Conservation (phyloP, 2,888 invertebrate species). For the Andrena flavipes region DNA sequence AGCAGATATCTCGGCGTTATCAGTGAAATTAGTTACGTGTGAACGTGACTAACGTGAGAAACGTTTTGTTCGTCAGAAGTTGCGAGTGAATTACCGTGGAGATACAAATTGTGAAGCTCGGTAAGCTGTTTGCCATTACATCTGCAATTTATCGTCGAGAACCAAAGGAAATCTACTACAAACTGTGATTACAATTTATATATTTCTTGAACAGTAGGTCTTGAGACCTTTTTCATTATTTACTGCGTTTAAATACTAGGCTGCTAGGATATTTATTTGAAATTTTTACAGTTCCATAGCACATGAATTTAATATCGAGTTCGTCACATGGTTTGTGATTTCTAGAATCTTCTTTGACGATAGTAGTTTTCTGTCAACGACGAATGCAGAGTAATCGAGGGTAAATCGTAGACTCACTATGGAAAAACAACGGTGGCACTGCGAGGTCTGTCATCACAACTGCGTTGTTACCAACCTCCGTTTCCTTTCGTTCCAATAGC, state of each 20-base stretch:
- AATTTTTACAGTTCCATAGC: too few species aligned
- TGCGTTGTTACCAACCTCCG: constrained; percentile 69
- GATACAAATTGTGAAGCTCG: neutral
- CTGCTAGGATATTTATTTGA: too few species aligned
- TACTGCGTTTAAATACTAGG: too few species aligned
- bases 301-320: too few species aligned
- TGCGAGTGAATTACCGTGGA: neutral
- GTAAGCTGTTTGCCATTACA: neutral
- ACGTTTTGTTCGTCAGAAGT: neutral
- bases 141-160: neutral
- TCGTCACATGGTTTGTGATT: too few species aligned
- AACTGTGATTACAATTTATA: too few species aligned
- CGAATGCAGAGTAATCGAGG: neutral
- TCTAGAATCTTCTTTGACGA: neutral
- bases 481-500: constrained; percentile 13
- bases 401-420: constrained; percentile 2
- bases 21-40: neutral
- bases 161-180: neutral
- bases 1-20: neutral
- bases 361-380: neutral
- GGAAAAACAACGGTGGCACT: constrained; percentile 45
- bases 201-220: too few species aligned
- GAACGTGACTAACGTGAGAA: neutral
- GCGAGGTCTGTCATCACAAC: constrained; percentile 77
- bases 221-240: too few species aligned